Percentiles rank a stretch among this genome's conserved stretches.
phyloP scores from a whole-genome alignment of 2,113 vertebrate species.

The Marmota monax region DNA sequence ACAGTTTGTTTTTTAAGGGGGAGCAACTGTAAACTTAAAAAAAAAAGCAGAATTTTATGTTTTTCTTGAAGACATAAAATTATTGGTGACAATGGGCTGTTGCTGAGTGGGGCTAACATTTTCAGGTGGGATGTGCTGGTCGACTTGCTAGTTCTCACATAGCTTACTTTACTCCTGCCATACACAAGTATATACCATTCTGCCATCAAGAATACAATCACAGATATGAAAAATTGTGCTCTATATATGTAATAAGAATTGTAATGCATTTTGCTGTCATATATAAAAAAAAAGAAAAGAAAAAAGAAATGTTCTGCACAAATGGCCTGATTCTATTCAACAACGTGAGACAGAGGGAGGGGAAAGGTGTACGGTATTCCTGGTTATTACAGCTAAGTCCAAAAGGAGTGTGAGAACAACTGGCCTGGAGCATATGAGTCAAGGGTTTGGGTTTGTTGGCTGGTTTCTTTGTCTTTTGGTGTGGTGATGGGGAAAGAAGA shows the following conservation, averaged over 20 bases:
- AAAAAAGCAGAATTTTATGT: not conserved
- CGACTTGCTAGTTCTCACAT: not conserved
- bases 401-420: not conserved
- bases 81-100: not conserved
- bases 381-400: not conserved
- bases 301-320: not conserved
- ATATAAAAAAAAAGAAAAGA: too few relatives aligned
- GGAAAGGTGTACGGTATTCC: not conserved
- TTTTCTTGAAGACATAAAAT: not conserved
- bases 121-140: accelerated
- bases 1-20: not conserved
- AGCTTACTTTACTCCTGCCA: not conserved
- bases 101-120: not conserved
- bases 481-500: not conserved
- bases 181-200: not conserved
- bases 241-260: too few relatives aligned
- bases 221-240: too few relatives aligned
- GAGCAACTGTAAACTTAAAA: not conserved
- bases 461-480: not conserved
- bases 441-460: not conserved
- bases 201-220: not conserved
- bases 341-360: not conserved
- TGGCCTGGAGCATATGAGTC: not conserved
- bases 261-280: too few relatives aligned
- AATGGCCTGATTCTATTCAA: not conserved